Evolutionary conservation across 2,797 vertebrate genomes (phyloP), one percentile per base, ranked within the genome.

Genomic region (Myoxocephalus aenaeus): DNA sequence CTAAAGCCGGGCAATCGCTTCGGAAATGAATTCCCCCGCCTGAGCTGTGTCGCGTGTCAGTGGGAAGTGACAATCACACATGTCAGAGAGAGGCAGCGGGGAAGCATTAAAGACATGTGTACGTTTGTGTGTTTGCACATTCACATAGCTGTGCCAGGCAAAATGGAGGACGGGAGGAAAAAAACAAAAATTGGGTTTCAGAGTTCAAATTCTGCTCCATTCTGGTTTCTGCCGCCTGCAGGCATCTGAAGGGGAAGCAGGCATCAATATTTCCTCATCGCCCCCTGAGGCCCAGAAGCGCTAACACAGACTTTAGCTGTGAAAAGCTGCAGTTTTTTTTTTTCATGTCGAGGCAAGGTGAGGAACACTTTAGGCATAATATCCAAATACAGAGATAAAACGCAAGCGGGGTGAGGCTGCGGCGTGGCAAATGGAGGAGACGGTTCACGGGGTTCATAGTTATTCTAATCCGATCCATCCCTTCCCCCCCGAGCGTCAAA

Each of bases 1-100:
- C 69, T 73, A 70, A 85, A 91, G 82, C 76, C 10, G 3, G 63
- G 90, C 70, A 75, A 65, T 86, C 27, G 56, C 80, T 59, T 77
- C 18, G 12, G 80, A 87, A 90, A 91, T 81, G 59, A 84, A 86
- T 87, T 3, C 81, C 57, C 17, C 38, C 71, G 83, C 54, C 65
- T 50, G 58, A 91, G 87, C 75, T 82, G 87, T 77, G 82, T 81
- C 32, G 71, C 67, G 10, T 79, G 82, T 82, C 87, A 86, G 83
- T 7, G 57, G 81, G 78, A 87, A 80, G 79, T 77, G 85, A 87
- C 79, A 85, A 71, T 87, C 75, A 65, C 70, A 77, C 70, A 64
- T 72, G 56, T 76, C 82, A 72, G 70, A 14, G 36, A 79, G 38
- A 80, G 63, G 65, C 68, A 67, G 73, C n/a, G 32, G 51, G 61